A percentile compares a stretch with the other conserved stretches of the same genome.
phyloP scores from a whole-genome alignment of 2,113 vertebrate genomes.

The Sigmodon hispidus region DNA sequence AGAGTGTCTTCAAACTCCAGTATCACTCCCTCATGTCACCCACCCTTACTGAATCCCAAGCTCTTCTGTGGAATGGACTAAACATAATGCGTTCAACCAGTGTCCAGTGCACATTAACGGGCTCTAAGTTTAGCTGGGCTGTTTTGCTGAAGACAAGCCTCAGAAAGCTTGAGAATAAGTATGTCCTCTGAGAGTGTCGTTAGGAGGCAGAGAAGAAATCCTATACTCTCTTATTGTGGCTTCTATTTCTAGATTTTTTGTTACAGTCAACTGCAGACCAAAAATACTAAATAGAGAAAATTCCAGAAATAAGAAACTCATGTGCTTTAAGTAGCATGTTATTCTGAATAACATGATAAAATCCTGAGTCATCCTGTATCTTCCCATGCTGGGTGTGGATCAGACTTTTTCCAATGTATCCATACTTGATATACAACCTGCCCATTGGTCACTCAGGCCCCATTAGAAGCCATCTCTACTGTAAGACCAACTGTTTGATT shows the following conservation, averaged over 20 bases:
- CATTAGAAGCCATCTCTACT: not conserved
- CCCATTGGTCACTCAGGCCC: not conserved
- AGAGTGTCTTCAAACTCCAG: not conserved
- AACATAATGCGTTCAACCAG: not conserved
- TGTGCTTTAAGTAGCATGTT: not conserved
- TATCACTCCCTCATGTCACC: no score
- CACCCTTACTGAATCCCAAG: not conserved
- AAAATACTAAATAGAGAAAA: not conserved
- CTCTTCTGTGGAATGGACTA: not conserved
- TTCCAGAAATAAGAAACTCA: not conserved
- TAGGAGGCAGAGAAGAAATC: not conserved
- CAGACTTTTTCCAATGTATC: not conserved
- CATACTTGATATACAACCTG: not conserved
- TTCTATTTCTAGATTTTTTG: constrained; percentile 14
- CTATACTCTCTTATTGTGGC: not conserved
- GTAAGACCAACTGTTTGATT: not conserved
- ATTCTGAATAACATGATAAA: not conserved
- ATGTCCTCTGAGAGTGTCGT: not conserved
- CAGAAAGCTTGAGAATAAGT: not conserved
- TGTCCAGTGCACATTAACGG: not conserved
- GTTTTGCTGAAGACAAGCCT: not conserved
- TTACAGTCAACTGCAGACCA: not conserved
- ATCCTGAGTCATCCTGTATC: not conserved
- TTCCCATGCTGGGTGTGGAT: not conserved
- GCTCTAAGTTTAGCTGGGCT: not conserved